Evolutionary conservation across 2,888 invertebrate genomes (phyloP), one percentile per base, ranked within the genome.

Genomic region (Drosophila niveifrons): DNA sequence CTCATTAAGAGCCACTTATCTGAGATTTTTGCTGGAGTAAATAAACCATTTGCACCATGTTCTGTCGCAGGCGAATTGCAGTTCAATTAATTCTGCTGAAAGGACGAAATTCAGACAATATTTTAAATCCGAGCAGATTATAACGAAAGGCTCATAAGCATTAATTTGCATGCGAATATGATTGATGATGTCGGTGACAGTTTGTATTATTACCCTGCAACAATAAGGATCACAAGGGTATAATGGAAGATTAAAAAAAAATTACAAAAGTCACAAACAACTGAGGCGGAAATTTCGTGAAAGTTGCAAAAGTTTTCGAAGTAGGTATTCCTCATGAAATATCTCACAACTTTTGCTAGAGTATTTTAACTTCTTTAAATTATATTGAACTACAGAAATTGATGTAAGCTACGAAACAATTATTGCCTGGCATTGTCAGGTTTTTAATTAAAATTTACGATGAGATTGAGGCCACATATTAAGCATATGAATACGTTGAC

Each of bases 1-100:
- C 46, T 62, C 46, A 62, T 62, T 62, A 55, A 62, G 28, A n/a
- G 29, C 29, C 46, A 62, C 46, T 62, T 55, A 55, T 55, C 55
- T 47, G 46, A 23, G 55, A 62, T 62, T 55, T 62, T 28, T 36
- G 36, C 10, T 9, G 8, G 43, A 36, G 13, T 53, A 53, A 62
- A 53, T 62, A 15, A 51, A 59, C 50, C 31, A 50, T 43, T 41
- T 36, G 15, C 48, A 9, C 15, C 44, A 31, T 13, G 29, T 29
- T 7, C 50, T 23, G 43, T 43, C 9, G 29, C 18, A 43, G 18
- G 43, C 28, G 18, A 51, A 59, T n/a, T 13, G 39, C 43, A 18
- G 29, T 29, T 23, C 51, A 31, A 51, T 59, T 43, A 59, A 51
- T 41, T 13, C 11, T 7, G 43, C 51, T 44, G 59, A 51, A 44